Conservation (phyloP, 2,797 vertebrate species). For the Spinus pinus region DNA sequence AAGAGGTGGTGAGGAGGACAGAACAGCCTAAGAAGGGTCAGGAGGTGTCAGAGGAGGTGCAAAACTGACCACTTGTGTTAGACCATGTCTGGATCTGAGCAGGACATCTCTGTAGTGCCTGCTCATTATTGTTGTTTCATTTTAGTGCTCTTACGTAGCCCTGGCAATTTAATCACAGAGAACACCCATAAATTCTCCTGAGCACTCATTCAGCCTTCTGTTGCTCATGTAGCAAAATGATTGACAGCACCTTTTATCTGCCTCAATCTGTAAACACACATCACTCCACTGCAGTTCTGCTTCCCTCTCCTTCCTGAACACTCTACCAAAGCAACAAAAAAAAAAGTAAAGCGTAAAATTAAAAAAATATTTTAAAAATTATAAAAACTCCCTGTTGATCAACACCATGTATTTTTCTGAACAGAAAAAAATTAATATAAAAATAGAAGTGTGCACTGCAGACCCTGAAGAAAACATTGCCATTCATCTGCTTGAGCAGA, state of each 20-base stretch:
- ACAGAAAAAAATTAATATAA: neutral
- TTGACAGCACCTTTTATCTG: neutral
- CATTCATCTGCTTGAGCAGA: neutral
- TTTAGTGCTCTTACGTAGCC: neutral
- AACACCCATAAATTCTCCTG: neutral
- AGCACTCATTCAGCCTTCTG: neutral
- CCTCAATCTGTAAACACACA: neutral
- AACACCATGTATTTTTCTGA: neutral
- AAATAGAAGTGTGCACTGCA: neutral
- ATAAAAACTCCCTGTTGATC: neutral
- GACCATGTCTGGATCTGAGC: neutral
- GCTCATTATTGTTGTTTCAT: neutral
- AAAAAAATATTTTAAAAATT: neutral
- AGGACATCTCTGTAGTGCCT: neutral
- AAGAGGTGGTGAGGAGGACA: neutral
- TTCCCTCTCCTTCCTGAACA: neutral
- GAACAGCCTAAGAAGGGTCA: neutral
- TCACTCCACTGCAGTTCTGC: neutral
- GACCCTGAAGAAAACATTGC: neutral
- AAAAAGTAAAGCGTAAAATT: rapidly evolving
- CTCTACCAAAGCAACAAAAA: neutral
- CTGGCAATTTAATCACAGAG: neutral
- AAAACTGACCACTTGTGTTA: neutral
- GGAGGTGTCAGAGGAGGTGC: neutral
- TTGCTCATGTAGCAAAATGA: neutral